Base-by-base conservation (phyloP, 1,140 invertebrate species). In the Araneus ventricosus region DNA sequence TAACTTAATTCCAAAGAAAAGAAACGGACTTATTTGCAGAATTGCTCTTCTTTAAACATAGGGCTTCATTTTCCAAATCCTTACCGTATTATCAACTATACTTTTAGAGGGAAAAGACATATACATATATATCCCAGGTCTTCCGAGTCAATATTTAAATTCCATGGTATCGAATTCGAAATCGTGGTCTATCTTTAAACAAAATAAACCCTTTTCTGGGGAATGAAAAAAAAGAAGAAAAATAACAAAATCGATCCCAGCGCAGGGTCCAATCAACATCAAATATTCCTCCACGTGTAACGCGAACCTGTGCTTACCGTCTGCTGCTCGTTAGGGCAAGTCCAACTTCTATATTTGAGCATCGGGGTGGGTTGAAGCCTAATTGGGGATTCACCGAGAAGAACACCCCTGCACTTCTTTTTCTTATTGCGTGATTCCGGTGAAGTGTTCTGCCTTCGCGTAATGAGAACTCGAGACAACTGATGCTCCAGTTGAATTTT, bases 271-370 rank as follows among this genome's bases (percentile, higher is more conserved):
- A 75, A 75, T 75, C 70, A 75, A 20, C 67, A 75, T 75, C 67
- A 75, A 75, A 75, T 75, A 34, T 17, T 30, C 70, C 30, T 75
- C 34, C 30, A 37, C 34, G 14, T 34, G 70, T 75, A 75, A 75
- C 70, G 27, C 17, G 30, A 75, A 75, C 70, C 70, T 37, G 34
- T 75, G 70, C 70, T 75, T 75, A 34, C 27, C 63, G 5, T 75
- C 27, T 20, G 27, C 70, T 37, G 17, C 70, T 75, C 34, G 70
- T 75, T 75, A 75, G 30, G 34, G 70, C 30, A 14, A 67, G 17
- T n/a, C 59, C 30, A 75, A 75, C 70, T 75, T 75, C 70, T 75
- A 75, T 75, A 75, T 75, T 75, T 75, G 70, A 75, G 70, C 34
- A 75, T 34, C 17, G 30, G 70, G 70, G 30, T 37, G 70, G 70